Evolutionary conservation across 2,888 invertebrate genomes (phyloP).

Genomic region (Eristalinus aeneus): DNA sequence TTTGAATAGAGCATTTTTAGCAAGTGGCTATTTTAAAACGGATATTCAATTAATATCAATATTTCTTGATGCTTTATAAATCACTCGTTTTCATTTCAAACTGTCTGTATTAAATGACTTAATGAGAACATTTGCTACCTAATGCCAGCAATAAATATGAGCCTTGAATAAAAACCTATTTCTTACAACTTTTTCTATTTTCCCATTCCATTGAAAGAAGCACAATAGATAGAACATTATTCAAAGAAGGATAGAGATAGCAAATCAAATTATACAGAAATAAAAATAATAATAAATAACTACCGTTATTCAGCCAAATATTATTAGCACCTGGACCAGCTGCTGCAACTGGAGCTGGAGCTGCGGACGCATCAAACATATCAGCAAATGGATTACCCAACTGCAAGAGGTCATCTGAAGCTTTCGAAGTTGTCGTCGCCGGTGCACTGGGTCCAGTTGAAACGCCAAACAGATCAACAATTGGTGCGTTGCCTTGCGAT

Average conservation of each 20-base stretch:
- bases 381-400: conserved; percentile 96
- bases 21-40: no score
- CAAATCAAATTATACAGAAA: background rate
- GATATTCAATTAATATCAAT: no score
- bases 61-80: no score
- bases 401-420: conserved; percentile 93
- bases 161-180: no score
- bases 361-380: conserved; percentile 90
- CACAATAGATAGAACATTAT: conserved; percentile 32
- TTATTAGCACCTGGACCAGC: conserved; percentile 80
- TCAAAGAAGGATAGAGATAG: conserved; percentile 9
- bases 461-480: conserved; percentile 90
- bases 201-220: conserved; percentile 13
- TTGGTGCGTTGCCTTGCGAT: conserved; percentile 82
- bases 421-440: conserved; percentile 82
- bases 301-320: conserved; percentile 82
- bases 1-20: no score
- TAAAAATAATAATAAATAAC: conserved; percentile 77
- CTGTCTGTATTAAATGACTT: no score
- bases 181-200: background rate
- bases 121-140: no score
- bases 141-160: no score
- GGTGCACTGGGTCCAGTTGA: conserved; percentile 79
- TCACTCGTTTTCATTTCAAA: no score
- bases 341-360: conserved; percentile 79